Conservation (phyloP, 92 coral and sea anemone species). For the Nematostella vectensis region DNA sequence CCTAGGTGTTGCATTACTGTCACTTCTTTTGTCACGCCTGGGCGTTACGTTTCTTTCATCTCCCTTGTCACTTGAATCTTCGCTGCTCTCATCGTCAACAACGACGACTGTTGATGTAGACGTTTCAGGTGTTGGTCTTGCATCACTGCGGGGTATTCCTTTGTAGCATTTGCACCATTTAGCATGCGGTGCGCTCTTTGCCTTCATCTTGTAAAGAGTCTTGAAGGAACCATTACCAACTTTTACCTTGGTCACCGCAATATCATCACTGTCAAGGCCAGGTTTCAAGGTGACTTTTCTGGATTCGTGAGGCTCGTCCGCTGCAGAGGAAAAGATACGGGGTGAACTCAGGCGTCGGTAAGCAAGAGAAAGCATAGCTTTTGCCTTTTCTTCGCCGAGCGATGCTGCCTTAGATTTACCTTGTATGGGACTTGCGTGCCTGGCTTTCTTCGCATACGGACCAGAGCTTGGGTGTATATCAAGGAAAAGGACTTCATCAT, state of each 20-base stretch:
- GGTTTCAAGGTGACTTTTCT: not conserved
- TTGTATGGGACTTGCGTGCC: too few species aligned
- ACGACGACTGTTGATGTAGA: too few species aligned
- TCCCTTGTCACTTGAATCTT: not conserved
- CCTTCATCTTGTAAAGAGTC: constrained; percentile 2
- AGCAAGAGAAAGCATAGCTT: not conserved
- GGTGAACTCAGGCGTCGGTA: not conserved
- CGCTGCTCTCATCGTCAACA: constrained; percentile 16
- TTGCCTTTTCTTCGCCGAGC: not conserved
- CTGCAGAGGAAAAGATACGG: not conserved
- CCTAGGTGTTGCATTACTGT: not conserved
- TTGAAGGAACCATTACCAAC: not conserved
- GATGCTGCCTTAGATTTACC: too few species aligned
- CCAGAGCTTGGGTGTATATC: too few species aligned
- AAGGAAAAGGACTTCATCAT: too few species aligned
- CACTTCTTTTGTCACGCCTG: not conserved
- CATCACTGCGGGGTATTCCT: too few species aligned
- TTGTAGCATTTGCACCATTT: constrained; percentile 8
- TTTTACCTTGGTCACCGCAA: constrained; percentile 9
- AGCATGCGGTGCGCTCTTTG: constrained; percentile 6
- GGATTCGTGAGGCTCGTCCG: not conserved
- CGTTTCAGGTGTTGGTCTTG: too few species aligned
- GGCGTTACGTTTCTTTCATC: not conserved
- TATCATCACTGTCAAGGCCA: constrained; percentile 17
- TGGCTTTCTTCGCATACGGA: too few species aligned